Evolutionary conservation across 2,888 invertebrate genomes (phyloP).

Genomic region (Trachelus tabidus): DNA sequence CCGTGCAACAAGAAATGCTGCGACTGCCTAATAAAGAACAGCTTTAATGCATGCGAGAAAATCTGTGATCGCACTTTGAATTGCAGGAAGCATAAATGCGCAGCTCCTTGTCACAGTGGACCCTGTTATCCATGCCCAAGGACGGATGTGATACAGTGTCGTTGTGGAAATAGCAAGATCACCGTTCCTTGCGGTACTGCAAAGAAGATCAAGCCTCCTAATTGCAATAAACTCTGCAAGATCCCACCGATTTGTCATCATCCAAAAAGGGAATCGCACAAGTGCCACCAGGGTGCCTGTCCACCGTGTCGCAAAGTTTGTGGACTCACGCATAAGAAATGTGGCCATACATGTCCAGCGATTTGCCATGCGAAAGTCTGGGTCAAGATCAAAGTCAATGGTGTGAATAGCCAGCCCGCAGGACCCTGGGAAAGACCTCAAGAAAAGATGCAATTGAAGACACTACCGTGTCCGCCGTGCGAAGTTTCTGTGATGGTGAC

Average conservation of each 20-base stretch:
- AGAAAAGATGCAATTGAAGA: conserved; percentile 65
- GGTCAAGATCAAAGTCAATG: conserved; percentile 72
- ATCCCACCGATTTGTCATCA: conserved; percentile 89
- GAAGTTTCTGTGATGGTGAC: conserved; percentile 76
- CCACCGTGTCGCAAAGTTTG: conserved; percentile 86
- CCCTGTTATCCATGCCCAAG: conserved; percentile 87
- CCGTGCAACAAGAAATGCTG: conserved; percentile 78
- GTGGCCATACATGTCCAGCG: conserved; percentile 77
- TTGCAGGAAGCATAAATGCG: conserved; percentile 90
- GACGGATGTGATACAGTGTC: conserved; percentile 78
- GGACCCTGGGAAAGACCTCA: conserved; percentile 73
- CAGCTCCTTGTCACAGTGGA: conserved; percentile 82
- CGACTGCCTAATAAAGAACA: conserved; percentile 54
- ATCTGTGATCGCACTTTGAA: conserved; percentile 83
- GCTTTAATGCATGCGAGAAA: conserved; percentile 78
- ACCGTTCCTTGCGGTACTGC: conserved; percentile 90
- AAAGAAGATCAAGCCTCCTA: conserved; percentile 80
- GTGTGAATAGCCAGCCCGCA: conserved; percentile 70
- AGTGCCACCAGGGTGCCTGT: conserved; percentile 86
- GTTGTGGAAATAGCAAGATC: conserved; percentile 82
- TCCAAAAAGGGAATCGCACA: conserved; percentile 75
- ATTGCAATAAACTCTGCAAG: conserved; percentile 80
- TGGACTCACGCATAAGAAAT: conserved; percentile 69
- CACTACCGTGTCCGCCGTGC: conserved; percentile 79
- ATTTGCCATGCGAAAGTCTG: conserved; percentile 83